Evolutionary conservation across 2,797 vertebrate species (phyloP).

Genomic region (Taeniopygia guttata): DNA sequence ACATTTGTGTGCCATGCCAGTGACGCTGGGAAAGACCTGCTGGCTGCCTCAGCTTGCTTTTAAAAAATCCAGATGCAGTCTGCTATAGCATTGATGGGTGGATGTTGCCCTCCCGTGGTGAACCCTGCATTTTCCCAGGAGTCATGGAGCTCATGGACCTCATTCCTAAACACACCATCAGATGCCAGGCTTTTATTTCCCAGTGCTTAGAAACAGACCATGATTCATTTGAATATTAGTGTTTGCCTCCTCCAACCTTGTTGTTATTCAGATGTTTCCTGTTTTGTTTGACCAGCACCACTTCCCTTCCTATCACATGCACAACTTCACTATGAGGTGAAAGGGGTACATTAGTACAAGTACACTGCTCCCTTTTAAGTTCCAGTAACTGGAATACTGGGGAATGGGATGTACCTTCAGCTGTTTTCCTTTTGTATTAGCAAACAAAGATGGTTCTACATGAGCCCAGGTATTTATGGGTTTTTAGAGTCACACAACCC

Average conservation of each 20-base stretch:
- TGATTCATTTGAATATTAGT: neutral
- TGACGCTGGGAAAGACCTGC: neutral
- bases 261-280: neutral
- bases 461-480: neutral
- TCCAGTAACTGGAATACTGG: too few species aligned
- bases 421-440: neutral
- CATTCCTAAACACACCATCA: accelerated
- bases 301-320: neutral
- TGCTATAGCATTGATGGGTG: accelerated
- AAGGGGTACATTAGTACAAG: neutral
- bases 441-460: neutral
- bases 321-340: neutral
- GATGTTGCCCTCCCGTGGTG: neutral
- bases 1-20: accelerated
- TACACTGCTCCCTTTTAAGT: neutral
- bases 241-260: neutral
- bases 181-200: neutral
- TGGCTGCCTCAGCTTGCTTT: accelerated
- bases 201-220: accelerated
- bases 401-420: too few species aligned
- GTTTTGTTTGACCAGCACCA: neutral
- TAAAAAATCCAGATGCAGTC: accelerated
- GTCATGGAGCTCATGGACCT: accelerated
- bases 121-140: neutral
- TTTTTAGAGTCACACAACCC: neutral